Percentiles rank a stretch among this genome's conserved stretches.
phyloP scores from a whole-genome alignment of 2,113 vertebrate species.

The Gadus macrocephalus region DNA sequence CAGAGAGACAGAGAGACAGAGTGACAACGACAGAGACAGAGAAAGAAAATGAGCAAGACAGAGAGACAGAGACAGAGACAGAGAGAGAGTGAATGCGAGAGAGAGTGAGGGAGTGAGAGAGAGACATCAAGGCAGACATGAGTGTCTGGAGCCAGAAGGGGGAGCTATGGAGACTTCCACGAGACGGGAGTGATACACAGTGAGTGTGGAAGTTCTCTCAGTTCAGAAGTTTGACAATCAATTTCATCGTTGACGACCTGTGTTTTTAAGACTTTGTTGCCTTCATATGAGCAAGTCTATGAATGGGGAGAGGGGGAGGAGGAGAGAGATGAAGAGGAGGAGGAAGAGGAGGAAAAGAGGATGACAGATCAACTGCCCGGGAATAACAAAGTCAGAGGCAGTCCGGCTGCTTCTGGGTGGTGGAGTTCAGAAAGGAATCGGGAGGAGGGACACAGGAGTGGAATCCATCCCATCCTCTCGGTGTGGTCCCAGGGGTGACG shows the following conservation, averaged over 20 bases:
- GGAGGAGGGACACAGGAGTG: background rate
- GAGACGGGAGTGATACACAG: background rate
- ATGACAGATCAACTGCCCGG: conserved; percentile 48
- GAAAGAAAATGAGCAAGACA: no score
- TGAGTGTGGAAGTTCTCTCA: background rate
- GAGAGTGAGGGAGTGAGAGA: background rate
- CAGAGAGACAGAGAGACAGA: conserved; percentile 2
- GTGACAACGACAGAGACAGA: background rate
- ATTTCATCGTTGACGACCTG: no score
- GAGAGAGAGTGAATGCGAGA: background rate
- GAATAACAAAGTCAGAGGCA: conserved; percentile 27
- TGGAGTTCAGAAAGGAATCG: background rate
- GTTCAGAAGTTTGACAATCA: no score
- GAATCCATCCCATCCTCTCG: background rate
- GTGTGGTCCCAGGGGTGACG: background rate
- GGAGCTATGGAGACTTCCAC: background rate
- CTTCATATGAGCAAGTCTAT: background rate
- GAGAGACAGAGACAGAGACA: background rate
- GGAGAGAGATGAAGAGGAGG: background rate
- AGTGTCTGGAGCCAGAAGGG: conserved; percentile 1
- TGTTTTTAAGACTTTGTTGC: no score
- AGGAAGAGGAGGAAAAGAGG: background rate
- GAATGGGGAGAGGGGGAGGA: background rate
- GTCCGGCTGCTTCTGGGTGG: conserved; percentile 59
- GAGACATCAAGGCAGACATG: background rate